Base-by-base conservation (phyloP, 2,113 vertebrate genomes). In the Lethenteron reissneri region DNA sequence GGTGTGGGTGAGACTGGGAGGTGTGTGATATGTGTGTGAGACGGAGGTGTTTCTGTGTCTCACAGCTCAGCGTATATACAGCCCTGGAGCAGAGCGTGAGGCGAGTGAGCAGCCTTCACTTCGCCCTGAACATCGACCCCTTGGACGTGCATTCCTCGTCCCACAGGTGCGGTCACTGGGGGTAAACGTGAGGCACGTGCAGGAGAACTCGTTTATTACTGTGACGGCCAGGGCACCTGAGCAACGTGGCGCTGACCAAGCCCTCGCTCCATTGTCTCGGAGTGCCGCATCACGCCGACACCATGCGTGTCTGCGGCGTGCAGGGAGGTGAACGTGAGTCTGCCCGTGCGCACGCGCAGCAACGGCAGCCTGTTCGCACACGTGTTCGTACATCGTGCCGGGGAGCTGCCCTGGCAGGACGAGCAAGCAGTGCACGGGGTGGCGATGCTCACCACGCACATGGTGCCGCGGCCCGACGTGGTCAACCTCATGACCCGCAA, bases 301-400 rank as follows among this genome's bases (percentile, higher is more conserved):
- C 69, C 8, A 25, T 9, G 19, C 21, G 57, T 57, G 58, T 10
- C 75, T 73, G 77, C 72, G 58, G 70, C 2, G 75, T 80, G 73
- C 71, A 96, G 92, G 83, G 85, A 83, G 17, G 83, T 99, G 69
- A 95, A 96, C 62, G 88, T 99, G 41, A 90, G 88, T 56, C 78
- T 99, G 73, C 92, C 94, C 69, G 95, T 90, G 83, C 96, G 92
- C 79, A 96, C 91, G 0, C 83, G 92, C 58, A 88, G 88, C 77
- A 99, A 97, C 2, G 94, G 94, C 58, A 97, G 92, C 0, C 79
- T 97, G 60, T 96, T 88, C 13, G 88, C 90, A 0, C 83, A 94
- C 70, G 79, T 95, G 76, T 99, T 96, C 75, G 80, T 99, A 73
- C 92, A 99, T 75, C 90, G 92, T 71, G 83, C 87, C 12, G 90